These are phyloP conservation scores for Mirza zaza DNA, from an alignment of 2,113 vertebrate genomes.

Conservation along the genomic window DNA sequence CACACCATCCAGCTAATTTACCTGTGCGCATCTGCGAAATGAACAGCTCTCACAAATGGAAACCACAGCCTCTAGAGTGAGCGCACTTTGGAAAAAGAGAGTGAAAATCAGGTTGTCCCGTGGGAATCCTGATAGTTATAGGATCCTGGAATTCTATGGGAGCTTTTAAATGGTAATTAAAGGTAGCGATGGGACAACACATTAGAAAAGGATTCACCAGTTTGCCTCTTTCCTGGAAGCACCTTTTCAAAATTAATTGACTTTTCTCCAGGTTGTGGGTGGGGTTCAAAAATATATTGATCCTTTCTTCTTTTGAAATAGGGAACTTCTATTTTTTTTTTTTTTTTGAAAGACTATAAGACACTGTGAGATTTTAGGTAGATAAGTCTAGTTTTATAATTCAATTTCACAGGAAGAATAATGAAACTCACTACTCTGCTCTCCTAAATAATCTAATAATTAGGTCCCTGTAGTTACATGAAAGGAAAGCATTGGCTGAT, in stretches of 20 bases:
- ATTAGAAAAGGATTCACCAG: not conserved
- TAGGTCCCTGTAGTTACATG: not conserved
- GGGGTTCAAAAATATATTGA: not conserved
- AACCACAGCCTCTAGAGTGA: not conserved
- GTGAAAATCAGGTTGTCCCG: not conserved
- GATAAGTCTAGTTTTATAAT: slow-evolving; percentile 10
- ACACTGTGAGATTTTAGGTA: not conserved
- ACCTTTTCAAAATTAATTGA: not conserved
- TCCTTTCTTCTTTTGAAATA: not conserved
- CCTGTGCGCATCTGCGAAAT: not conserved
- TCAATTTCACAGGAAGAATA: not conserved
- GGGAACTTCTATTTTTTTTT: not conserved
- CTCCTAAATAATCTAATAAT: slow-evolving; percentile 22
- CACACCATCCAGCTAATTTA: not conserved
- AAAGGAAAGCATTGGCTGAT: not conserved
- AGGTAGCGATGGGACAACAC: not conserved
- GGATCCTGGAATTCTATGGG: slow-evolving; percentile 48
- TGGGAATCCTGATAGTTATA: not conserved
- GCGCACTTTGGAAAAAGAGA: not conserved
- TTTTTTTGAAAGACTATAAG: not conserved
- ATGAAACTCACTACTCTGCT: not conserved
- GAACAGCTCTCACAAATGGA: not conserved
- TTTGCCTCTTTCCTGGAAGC: not conserved
- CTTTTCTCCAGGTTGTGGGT: not conserved
- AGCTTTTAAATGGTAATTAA: slow-evolving; percentile 47